Percentiles rank a stretch among this genome's conserved stretches.
Conservation (phyloP, 1,140 invertebrate genomes). For the Magallana angulata region DNA sequence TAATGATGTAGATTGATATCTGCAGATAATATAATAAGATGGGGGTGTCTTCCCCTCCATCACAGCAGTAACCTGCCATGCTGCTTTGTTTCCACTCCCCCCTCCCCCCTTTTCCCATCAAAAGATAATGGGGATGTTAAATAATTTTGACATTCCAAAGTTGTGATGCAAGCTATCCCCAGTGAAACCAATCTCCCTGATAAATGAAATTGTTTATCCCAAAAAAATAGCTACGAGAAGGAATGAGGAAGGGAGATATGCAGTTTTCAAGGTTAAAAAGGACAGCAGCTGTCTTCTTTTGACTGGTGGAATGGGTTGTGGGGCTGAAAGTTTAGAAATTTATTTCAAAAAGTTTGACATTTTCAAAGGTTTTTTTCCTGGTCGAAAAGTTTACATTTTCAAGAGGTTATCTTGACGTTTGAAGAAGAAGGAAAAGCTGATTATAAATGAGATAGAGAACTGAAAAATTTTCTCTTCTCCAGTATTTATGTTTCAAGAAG, state of each 20-base stretch:
- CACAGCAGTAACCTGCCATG: background rate
- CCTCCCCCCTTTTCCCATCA: background rate
- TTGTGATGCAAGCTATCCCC: conserved; percentile 1
- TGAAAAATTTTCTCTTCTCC: too few species aligned
- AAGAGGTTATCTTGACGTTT: too few species aligned
- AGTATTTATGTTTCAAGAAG: too few species aligned
- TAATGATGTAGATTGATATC: too few species aligned
- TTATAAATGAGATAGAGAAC: too few species aligned
- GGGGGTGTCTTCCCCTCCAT: background rate
- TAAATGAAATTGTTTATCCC: conserved; percentile 35
- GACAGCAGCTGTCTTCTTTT: background rate
- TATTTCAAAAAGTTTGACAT: background rate
- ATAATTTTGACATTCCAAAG: conserved; percentile 22
- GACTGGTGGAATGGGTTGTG: background rate
- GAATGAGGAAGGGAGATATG: background rate
- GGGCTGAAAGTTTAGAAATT: background rate
- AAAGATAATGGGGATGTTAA: conserved; percentile 11
- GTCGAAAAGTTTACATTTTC: too few species aligned
- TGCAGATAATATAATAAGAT: background rate
- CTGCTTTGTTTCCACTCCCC: background rate
- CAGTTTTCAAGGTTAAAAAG: background rate
- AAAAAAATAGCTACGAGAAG: background rate
- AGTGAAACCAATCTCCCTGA: background rate
- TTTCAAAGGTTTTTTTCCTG: background rate
- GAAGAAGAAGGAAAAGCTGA: too few species aligned